Evolutionary conservation across 1,140 invertebrate genomes (phyloP).

Genomic region (Drosophila ercepeae): DNA sequence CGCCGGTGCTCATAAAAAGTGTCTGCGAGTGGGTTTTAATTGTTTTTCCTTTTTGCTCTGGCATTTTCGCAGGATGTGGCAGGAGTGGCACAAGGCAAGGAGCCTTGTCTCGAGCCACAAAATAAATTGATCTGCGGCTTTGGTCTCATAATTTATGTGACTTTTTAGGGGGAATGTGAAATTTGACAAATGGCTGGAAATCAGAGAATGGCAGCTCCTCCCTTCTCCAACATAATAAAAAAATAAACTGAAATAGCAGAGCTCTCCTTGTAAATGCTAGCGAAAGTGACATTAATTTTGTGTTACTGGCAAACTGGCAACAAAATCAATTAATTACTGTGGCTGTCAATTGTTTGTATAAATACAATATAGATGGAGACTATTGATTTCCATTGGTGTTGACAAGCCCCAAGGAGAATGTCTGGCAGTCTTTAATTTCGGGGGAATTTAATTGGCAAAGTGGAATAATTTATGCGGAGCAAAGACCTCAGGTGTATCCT

Average conservation of each 20-base stretch:
- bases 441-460: background rate
- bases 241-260: background rate
- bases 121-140: conserved; percentile 79
- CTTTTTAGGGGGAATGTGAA: conserved; percentile 18
- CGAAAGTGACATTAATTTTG: conserved; percentile 68
- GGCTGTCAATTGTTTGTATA: conserved; percentile 18
- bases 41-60: conserved; percentile 57
- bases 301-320: conserved; percentile 48
- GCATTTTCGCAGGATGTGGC: conserved; percentile 33
- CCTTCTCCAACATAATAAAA: too few relatives aligned
- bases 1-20: conserved; percentile 54
- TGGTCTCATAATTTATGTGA: conserved; percentile 71
- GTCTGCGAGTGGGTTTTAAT: conserved; percentile 71
- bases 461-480: background rate
- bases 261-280: conserved; percentile 44
- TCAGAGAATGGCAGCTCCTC: conserved; percentile 44
- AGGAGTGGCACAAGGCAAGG: conserved; percentile 7
- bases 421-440: background rate
- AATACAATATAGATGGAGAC: conserved; percentile 5
- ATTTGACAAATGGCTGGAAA: conserved; percentile 72
- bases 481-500: background rate
- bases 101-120: conserved; percentile 59
- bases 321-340: conserved; percentile 59
- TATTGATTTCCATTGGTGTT: conserved; percentile 58
- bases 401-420: conserved; percentile 36